Evolutionary conservation across 2,888 invertebrate species (phyloP).

Genomic region (Sympetrum striolatum): DNA sequence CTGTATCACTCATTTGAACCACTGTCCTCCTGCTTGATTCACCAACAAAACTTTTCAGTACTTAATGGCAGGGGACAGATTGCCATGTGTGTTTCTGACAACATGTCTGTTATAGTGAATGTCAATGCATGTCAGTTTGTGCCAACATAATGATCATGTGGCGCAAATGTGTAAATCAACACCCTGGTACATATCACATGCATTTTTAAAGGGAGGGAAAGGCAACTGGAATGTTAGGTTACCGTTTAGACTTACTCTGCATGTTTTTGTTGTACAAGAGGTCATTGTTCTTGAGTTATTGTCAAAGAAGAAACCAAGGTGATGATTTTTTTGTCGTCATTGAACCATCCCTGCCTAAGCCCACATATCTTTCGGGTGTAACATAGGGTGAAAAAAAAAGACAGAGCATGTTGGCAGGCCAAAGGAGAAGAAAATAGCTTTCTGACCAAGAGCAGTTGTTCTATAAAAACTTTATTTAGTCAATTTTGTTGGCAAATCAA

Average conservation of each 20-base stretch:
- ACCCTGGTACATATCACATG: slow-evolving; percentile 48
- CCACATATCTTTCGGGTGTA: slow-evolving; percentile 25
- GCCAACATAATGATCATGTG: slow-evolving; percentile 28
- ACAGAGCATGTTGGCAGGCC: neutral
- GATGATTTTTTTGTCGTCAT: neutral
- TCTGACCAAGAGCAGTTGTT: slow-evolving; percentile 4
- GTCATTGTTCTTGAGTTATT: slow-evolving; percentile 14
- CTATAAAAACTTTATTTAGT: neutral
- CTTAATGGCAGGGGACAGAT: slow-evolving; percentile 52
- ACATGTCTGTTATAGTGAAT: slow-evolving; percentile 53
- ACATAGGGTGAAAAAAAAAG: neutral
- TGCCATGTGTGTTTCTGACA: slow-evolving; percentile 49
- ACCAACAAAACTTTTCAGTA: slow-evolving; percentile 49
- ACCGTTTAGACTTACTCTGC: slow-evolving; percentile 50
- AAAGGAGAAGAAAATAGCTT: neutral
- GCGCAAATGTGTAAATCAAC: slow-evolving; percentile 39
- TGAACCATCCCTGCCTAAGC: slow-evolving; percentile 4
- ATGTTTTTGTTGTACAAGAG: slow-evolving; percentile 50
- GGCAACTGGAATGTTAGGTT: slow-evolving; percentile 40
- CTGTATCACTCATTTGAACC: slow-evolving; percentile 50
- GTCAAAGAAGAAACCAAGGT: neutral
- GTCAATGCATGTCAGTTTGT: slow-evolving; percentile 51
- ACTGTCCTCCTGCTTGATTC: slow-evolving; percentile 46
- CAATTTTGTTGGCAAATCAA: neutral
- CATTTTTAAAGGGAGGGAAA: neutral